phyloP scores from a whole-genome alignment of 2,888 invertebrate genomes.

The Phortica okadai region DNA sequence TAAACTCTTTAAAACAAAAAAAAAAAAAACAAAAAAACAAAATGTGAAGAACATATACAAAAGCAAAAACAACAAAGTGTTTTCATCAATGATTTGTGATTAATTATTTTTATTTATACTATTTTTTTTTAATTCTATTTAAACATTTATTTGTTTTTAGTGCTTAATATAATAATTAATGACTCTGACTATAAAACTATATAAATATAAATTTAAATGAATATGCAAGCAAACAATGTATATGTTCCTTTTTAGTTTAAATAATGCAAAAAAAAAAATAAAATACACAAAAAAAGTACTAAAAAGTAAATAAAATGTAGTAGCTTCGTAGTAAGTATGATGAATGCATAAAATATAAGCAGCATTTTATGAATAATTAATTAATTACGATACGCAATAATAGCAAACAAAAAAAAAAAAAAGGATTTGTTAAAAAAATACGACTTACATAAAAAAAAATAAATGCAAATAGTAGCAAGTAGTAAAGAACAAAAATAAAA shows the following conservation, averaged over 20 bases:
- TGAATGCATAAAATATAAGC: conserved; percentile 26
- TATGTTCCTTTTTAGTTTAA: conserved; percentile 73
- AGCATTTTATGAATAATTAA: conserved; percentile 26
- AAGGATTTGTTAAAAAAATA: conserved; percentile 29
- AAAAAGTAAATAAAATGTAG: conserved; percentile 59
- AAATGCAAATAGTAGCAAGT: conserved; percentile 39
- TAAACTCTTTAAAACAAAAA: conserved; percentile 48
- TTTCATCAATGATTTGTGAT: conserved; percentile 76
- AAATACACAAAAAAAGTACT: conserved; percentile 52
- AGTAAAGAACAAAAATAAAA: conserved; percentile 7
- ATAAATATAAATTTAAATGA: conserved; percentile 44
- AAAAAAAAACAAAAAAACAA: conserved; percentile 42
- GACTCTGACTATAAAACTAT: conserved; percentile 70
- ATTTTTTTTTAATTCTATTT: conserved; percentile 17
- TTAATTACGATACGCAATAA: conserved; percentile 4
- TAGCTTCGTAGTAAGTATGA: conserved; percentile 60
- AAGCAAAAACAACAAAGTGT: conserved; percentile 56
- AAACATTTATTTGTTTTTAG: conserved; percentile 39
- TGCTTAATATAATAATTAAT: conserved; percentile 55
- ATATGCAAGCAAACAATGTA: conserved; percentile 57
- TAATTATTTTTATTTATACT: conserved; percentile 50
- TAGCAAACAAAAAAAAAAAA: conserved; percentile 20
- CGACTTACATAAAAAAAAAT: conserved; percentile 24
- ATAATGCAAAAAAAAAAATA: conserved; percentile 28
- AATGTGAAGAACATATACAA: conserved; percentile 35